Evolutionary conservation across 2,113 vertebrate species (phyloP), one percentile per base, ranked within the genome.

Genomic region (Egretta garzetta): DNA sequence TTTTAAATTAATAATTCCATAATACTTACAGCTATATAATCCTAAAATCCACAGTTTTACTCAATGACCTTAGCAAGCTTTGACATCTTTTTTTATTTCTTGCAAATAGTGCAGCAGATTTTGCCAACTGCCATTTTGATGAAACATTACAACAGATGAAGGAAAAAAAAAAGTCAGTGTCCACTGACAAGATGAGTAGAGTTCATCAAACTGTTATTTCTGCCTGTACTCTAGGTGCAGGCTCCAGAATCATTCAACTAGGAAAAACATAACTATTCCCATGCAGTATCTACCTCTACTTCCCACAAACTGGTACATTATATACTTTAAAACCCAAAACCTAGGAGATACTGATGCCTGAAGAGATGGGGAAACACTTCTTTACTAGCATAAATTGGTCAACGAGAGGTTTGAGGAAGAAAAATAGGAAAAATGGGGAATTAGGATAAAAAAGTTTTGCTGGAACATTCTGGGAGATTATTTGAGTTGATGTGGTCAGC

Each of bases 1-100:
- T 96, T 97, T 97, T 71, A 96, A 96, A 97, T 96, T 97, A 97
- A 97, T 97, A 97, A 97, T 98, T 96, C 74, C 86, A 82, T 93
- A 96, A 94, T 93, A 79, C 88, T 97, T 92, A 50, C 15, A 94
- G 72, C 63, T 64, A 83, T 88, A 73, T 77, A 94, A 97, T 81
- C 63, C 86, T 81, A 92, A 94, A 96, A 96, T 80, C 68, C 41
- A 58, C 22, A 45, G 37, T 96, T 93, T 93, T 85, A 41, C 16
- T 93, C 95, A 93, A 80, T 82, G 91, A 94, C 66, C 75, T 96
- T 96, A 97, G 93, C 86, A 94, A 85, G 90, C 28, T 73, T 80
- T 94, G 86, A 95, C 81, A 80, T 86, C 19, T 88, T 88, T 90
- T 96, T 96, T 92, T 87, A 79, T 93, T 96, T 88, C 70, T 88